These are phyloP conservation scores for Nowickia ferox DNA, from an alignment of 2,888 invertebrate species.

Conservation along the genomic window DNA sequence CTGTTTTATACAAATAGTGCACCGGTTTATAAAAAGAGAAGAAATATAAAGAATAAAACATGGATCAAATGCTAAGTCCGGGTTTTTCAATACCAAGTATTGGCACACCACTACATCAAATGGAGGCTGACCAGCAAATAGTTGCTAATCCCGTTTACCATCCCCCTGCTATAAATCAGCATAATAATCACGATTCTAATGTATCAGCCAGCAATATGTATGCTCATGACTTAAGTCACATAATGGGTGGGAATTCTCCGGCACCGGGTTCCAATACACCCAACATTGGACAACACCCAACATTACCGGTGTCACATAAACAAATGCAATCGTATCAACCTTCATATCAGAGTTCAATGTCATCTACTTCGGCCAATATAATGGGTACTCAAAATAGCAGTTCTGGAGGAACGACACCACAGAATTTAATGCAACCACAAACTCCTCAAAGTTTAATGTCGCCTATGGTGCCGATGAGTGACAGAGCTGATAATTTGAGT, in stretches of 20 bases:
- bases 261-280: conserved; percentile 39
- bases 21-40: not conserved
- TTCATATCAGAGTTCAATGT: conserved; percentile 84
- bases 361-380: conserved; percentile 25
- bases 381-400: conserved; percentile 45
- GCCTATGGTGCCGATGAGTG: conserved; percentile 87
- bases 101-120: conserved; percentile 94
- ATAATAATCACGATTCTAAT: conserved; percentile 68
- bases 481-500: conserved; percentile 78
- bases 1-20: not conserved
- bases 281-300: conserved; percentile 74
- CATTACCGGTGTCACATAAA: conserved; percentile 86
- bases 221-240: conserved; percentile 81
- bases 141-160: conserved; percentile 92
- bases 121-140: conserved; percentile 95
- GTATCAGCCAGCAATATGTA: conserved; percentile 68
- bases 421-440: conserved; percentile 94
- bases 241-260: conserved; percentile 81
- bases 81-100: conserved; percentile 95
- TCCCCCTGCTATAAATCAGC: conserved; percentile 85
- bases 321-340: conserved; percentile 90
- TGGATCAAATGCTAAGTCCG: conserved; percentile 97
- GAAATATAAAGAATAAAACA: conserved; percentile 81
- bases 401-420: conserved; percentile 85
- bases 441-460: conserved; percentile 96